Base-by-base conservation (phyloP, 2,888 invertebrate genomes). In the Drosophila kambysellisi region DNA sequence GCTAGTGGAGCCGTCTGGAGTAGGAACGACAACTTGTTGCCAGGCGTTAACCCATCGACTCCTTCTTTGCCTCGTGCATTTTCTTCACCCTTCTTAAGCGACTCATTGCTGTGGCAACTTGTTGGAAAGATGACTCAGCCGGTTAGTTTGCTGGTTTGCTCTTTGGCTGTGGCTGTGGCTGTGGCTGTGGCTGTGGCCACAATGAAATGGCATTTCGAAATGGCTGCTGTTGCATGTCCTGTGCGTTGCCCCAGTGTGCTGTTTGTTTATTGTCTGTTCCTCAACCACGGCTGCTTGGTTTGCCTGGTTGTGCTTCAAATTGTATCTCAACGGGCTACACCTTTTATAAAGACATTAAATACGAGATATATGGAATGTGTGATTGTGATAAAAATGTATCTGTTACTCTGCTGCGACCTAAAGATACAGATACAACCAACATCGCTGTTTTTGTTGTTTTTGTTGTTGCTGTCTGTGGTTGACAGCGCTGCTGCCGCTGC, bases 261-360 rank as follows among this genome's bases (percentile, higher is more conserved):
- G 60, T 67, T 64, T 73, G 63, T 79, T 81, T 80, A 76, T 84
- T 87, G 88, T 82, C 82, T 67, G 82, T 60, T n/a, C 25, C 50
- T 17, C 15, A 41, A 25, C 33, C 29, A n/a, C 33, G 15, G 48
- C 25, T 37, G 41, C 52, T 41, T 53, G 67, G n/a, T 29, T 58
- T 51, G 51, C 51, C 43, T 12, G 46, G 48, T 17, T 65, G 74
- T 67, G 74, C 68, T 64, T 72, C 70, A 74, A 86, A 86, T 81
- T 82, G 82, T 80, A 88, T 76, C 88, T 72, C 71, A 70, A 64
- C 68, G 57, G 88, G 89, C 80, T 74, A 74, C 81, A 81, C 79
- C 82, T 80, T 82, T 86, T 90, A 91, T 91, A 83, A 88, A 91
- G 90, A 90, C 91, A 91, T 91, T 82, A 89, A 88, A 90, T 80